Conservation (phyloP, 2,113 vertebrate genomes). For the Elephantulus edwardii region DNA sequence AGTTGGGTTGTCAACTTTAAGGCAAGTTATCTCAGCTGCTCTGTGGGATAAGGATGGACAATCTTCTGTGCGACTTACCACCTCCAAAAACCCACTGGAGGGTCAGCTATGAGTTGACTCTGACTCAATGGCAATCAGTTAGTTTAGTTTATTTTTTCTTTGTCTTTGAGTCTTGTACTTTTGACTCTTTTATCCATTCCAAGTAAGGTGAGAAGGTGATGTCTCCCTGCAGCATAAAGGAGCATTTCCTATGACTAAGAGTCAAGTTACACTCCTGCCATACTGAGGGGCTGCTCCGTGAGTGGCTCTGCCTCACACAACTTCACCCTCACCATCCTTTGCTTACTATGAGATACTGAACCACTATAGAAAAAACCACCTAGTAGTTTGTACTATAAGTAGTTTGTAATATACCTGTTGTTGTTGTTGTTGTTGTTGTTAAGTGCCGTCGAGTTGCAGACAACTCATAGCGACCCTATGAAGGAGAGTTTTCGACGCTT, state of each 20-base stretch:
- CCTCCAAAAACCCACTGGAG: no score
- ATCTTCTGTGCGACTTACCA: no score
- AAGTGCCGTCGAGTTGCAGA: no score
- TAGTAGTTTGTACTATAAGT: background rate
- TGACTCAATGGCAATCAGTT: no score
- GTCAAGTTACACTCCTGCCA: background rate
- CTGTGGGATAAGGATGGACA: no score
- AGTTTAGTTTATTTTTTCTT: background rate
- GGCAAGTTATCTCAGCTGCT: no score
- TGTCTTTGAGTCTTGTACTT: background rate
- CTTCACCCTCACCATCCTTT: background rate
- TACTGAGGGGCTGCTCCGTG: background rate
- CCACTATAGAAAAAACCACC: background rate
- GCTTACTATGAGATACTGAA: slow-evolving; percentile 11
- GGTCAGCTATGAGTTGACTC: no score
- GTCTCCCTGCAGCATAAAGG: background rate
- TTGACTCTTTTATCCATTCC: background rate
- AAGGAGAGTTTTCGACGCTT: no score
- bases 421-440: no score
- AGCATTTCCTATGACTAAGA: background rate
- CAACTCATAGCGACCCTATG: no score
- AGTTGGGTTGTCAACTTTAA: no score
- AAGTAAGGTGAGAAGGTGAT: background rate
- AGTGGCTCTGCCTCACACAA: background rate
- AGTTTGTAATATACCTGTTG: no score